phyloP scores from a whole-genome alignment of 2,888 invertebrate genomes.

The Zhengitettix transpicula region DNA sequence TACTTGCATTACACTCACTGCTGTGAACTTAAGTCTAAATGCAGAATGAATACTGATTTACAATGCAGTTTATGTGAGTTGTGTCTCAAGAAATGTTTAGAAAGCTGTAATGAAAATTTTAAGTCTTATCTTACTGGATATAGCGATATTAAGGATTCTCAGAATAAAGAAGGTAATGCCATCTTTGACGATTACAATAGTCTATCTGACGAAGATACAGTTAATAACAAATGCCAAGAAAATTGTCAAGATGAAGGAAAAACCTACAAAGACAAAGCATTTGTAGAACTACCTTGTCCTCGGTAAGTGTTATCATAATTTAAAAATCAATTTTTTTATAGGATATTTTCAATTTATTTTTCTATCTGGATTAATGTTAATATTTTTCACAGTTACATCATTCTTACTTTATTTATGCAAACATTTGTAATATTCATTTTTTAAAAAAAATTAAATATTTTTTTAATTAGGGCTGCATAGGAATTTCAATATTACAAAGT shows the following conservation, averaged over 20 bases:
- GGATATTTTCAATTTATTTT: background rate
- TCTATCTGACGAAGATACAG: constrained; percentile 3
- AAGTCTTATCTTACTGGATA: background rate
- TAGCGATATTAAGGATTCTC: background rate
- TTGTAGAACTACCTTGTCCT: constrained; percentile 43
- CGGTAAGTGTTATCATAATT: constrained; percentile 22
- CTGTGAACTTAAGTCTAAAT: background rate
- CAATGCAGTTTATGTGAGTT: background rate
- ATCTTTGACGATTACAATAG: constrained; percentile 5
- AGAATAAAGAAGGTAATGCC: constrained; percentile 3
- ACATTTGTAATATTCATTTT: no score
- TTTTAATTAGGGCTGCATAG: background rate
- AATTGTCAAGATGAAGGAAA: background rate
- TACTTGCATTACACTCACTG: background rate
- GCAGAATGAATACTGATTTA: background rate
- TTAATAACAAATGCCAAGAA: background rate
- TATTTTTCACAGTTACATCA: background rate
- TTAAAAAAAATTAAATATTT: no score
- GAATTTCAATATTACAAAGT: no score
- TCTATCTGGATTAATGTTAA: background rate
- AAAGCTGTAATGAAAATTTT: no score
- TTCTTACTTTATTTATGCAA: background rate
- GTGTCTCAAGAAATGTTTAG: no score
- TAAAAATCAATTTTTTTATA: background rate
- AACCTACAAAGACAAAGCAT: background rate